These are phyloP conservation scores for Anableps anableps DNA, from an alignment of 2,797 vertebrate genomes.

Conservation along the genomic window DNA sequence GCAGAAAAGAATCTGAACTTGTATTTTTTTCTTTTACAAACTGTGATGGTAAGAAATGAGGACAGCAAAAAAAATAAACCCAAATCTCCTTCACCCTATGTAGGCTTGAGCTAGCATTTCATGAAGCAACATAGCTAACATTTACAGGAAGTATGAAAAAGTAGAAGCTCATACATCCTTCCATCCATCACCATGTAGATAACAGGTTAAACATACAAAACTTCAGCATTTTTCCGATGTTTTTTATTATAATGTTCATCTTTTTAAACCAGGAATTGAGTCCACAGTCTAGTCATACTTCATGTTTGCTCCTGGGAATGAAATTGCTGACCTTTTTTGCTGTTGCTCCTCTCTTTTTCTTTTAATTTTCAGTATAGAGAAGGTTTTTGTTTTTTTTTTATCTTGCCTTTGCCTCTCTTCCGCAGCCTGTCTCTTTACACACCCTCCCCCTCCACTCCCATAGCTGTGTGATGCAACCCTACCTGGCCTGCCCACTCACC, in stretches of 20 bases:
- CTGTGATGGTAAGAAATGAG: background rate
- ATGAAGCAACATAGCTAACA: background rate
- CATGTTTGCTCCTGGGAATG: background rate
- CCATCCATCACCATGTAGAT: background rate
- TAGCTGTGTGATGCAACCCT: constrained; percentile 50
- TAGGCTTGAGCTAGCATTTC: background rate
- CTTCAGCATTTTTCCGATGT: background rate
- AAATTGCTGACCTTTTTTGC: background rate
- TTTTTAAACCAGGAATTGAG: background rate
- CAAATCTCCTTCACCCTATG: background rate
- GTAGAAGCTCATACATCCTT: background rate
- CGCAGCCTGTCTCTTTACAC: constrained; percentile 10
- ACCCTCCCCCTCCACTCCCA: background rate
- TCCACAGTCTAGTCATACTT: background rate
- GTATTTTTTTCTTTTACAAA: too few species aligned
- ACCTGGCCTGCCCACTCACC: constrained; percentile 69
- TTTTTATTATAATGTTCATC: background rate
- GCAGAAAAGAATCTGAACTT: background rate
- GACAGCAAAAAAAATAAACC: background rate
- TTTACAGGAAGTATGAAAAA: background rate
- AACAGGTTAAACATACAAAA: background rate
- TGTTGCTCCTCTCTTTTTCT: constrained; percentile 17
- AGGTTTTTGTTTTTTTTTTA: constrained; percentile 17
- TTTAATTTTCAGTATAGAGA: constrained; percentile 39
- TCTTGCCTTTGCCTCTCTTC: constrained; percentile 45